phyloP scores from a whole-genome alignment of 2,113 vertebrate genomes.

The Aegithalos caudatus region DNA sequence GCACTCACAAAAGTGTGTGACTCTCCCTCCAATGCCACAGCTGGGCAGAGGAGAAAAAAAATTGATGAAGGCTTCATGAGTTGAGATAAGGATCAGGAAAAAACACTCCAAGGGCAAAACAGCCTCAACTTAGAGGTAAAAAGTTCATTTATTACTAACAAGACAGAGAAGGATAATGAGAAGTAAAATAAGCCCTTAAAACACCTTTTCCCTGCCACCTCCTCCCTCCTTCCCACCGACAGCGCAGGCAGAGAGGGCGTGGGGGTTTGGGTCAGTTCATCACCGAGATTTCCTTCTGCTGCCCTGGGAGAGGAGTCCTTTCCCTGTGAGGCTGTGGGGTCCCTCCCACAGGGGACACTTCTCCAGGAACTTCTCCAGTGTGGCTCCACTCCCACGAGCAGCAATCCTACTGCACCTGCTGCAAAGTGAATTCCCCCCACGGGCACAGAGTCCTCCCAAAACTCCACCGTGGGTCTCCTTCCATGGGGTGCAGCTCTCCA shows the following conservation, averaged over 20 bases:
- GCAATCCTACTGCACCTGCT: not conserved
- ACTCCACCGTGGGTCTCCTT: not conserved
- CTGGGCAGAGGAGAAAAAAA: not conserved
- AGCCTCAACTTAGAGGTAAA: not conserved
- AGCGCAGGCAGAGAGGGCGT: not conserved
- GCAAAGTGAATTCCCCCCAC: not conserved
- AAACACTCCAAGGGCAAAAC: not conserved
- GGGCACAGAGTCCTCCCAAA: not conserved
- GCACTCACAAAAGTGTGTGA: rapidly evolving
- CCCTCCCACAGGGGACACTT: not conserved
- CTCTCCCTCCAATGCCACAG: not conserved
- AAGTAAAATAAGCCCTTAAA: not conserved
- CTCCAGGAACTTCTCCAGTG: not conserved
- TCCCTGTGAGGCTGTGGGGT: not conserved
- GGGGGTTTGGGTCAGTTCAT: not conserved
- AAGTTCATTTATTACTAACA: not conserved
- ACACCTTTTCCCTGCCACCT: not conserved
- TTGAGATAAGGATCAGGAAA: not conserved
- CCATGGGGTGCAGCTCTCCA: not conserved
- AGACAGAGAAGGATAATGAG: not conserved
- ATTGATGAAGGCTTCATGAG: not conserved
- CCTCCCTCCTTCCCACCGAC: not conserved
- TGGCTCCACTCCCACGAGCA: not conserved
- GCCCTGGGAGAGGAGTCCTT: not conserved
- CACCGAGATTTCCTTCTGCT: too few species aligned